Base-by-base conservation (phyloP, 2,888 invertebrate species). In the Callyntrura sp. region DNA sequence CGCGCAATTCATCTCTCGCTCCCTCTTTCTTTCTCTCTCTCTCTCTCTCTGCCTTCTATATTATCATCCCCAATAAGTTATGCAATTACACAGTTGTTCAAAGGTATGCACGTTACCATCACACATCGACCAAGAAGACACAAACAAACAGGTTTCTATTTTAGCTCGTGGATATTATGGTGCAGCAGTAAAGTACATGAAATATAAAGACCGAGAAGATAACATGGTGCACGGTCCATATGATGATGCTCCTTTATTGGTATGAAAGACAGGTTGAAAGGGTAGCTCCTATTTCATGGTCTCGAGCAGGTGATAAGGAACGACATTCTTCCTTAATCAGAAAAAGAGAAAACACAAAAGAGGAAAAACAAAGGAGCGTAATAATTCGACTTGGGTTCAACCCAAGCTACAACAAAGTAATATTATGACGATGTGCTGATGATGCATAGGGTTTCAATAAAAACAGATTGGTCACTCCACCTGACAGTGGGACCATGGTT, bases 91-190 rank as follows among this genome's bases (percentile, higher is more conserved):
- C 68, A 78, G 78, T 87, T 85, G 85, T 60, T 79, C 81, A 84
- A n/a, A 70, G 45, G 70, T 60, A 76, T 83, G 45, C 60, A 45
- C 45, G 78, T 73, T 20, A 62, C 43, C 5, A 57, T 20, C 2
- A 62, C 23, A 62, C 25, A 62, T 17, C 60, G 25, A 23, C 5
- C 17, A 17, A 57, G 57, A 17, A 57, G 57, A 57, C 8, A 17
- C 28, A 35, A 25, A 81, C 79, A 90, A 90, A 90, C 90, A 85
- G 90, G 90, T 90, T 90, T 85, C 65, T 57, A 70, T 70, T 76
- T 62, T 90, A 90, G 90, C 90, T 90, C 90, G 90, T 90, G 90
- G 90, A 90, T 82, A 89, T 85, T 84, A 89, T 84, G n/a, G n/a
- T 85, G 68, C 62, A 76, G 76, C 73, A 82, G 82, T 43, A 79